A percentile compares a stretch with the other conserved stretches of the same genome.
Conservation (phyloP, 1,140 invertebrate species). For the Drosophila tani region DNA sequence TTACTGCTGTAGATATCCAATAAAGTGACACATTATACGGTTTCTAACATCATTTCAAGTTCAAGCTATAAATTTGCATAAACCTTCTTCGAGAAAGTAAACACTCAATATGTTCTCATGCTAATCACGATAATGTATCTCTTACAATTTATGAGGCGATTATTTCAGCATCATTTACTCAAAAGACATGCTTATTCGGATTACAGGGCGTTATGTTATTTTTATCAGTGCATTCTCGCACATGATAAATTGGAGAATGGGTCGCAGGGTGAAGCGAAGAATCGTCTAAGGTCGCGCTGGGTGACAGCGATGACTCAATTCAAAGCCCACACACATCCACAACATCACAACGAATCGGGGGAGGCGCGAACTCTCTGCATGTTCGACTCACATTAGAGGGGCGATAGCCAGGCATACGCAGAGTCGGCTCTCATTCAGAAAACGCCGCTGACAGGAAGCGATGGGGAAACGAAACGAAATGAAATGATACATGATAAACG, state of each 20-base stretch:
- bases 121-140: background rate
- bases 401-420: conserved; percentile 25
- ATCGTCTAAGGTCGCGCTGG: conserved; percentile 27
- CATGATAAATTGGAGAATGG: conserved; percentile 16
- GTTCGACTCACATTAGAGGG: conserved; percentile 72
- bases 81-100: background rate
- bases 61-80: background rate
- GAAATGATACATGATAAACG: conserved; percentile 67
- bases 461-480: conserved; percentile 42
- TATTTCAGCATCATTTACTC: conserved; percentile 11
- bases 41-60: background rate
- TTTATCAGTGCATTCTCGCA: conserved; percentile 12
- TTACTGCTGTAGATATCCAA: background rate
- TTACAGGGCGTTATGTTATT: background rate
- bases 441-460: conserved; percentile 59
- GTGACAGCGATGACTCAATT: conserved; percentile 69
- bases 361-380: conserved; percentile 55
- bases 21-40: background rate
- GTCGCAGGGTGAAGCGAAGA: conserved; percentile 5
- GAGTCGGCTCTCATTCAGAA: conserved; percentile 16
- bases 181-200: conserved; percentile 13
- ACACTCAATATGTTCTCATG: background rate
- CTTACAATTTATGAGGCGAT: conserved; percentile 1
- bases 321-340: conserved; percentile 29
- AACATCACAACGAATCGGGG: conserved; percentile 25